Evolutionary conservation across 2,113 vertebrate species (phyloP).

Genomic region (Sinocyclocheilus rhinocerous): DNA sequence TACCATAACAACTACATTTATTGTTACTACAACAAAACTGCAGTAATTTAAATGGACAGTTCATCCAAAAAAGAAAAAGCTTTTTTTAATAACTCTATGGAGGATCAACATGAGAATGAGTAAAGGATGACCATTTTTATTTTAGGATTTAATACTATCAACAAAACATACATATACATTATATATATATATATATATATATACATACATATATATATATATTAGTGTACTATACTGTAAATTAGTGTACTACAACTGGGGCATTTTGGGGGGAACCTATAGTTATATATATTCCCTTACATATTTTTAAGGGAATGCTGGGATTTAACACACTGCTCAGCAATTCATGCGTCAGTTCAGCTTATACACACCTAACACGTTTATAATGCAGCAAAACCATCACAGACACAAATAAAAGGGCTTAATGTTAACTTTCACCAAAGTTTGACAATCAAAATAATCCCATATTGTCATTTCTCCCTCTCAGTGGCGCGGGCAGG

Average conservation of each 20-base stretch:
- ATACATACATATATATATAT: no score
- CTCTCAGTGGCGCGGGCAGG: slow-evolving; percentile 51
- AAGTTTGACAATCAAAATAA: slow-evolving; percentile 2
- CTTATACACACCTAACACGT: background rate
- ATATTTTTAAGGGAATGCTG: no score
- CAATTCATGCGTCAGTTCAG: background rate
- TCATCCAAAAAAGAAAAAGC: no score
- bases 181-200: no score
- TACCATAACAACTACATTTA: background rate
- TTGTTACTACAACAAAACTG: no score
- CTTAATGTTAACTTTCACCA: background rate
- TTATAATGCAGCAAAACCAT: background rate
- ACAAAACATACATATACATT: no score
- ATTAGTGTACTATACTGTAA: no score
- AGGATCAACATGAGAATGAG: background rate
- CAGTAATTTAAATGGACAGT: background rate
- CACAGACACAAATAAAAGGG: background rate
- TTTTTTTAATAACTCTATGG: background rate
- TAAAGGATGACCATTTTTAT: background rate
- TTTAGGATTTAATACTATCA: background rate
- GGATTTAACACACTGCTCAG: no score
- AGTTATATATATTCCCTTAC: no score
- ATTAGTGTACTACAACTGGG: no score
- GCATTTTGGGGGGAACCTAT: no score
- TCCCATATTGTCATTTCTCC: slow-evolving; percentile 1